Evolutionary conservation across 2,888 invertebrate species (phyloP).

Genomic region (Bembecia ichneumoniformis): DNA sequence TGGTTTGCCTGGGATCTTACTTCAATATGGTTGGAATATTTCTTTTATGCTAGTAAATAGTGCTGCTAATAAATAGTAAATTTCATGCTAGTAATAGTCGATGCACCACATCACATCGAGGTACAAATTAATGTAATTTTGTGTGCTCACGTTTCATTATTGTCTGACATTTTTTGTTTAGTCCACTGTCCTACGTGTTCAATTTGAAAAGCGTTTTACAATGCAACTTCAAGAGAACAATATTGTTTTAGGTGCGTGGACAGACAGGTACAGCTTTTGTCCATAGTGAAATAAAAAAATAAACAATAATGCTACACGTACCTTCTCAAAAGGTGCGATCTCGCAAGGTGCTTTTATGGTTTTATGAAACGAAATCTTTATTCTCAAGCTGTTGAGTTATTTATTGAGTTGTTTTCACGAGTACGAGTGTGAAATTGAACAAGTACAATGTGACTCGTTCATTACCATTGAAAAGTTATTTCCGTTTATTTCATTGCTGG

Average conservation of each 20-base stretch:
- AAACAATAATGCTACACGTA: slow-evolving; percentile 1
- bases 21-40: too few species aligned
- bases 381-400: slow-evolving; percentile 43
- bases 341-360: slow-evolving; percentile 51
- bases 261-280: slow-evolving; percentile 50
- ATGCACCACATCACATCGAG: slow-evolving; percentile 1
- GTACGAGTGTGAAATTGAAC: slow-evolving; percentile 16
- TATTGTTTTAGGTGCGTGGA: slow-evolving; percentile 45
- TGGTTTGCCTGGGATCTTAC: too few species aligned
- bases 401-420: slow-evolving; percentile 26
- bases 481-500: too few species aligned
- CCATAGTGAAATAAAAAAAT: neutral
- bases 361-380: slow-evolving; percentile 36
- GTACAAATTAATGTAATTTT: slow-evolving; percentile 40
- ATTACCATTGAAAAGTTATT: too few species aligned
- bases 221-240: slow-evolving; percentile 45
- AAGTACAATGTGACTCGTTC: neutral
- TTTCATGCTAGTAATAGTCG: too few species aligned
- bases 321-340: slow-evolving; percentile 31
- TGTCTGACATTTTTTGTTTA: neutral
- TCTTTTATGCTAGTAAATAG: too few species aligned
- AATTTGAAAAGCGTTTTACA: slow-evolving; percentile 48
- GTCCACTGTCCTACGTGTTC: slow-evolving; percentile 30
- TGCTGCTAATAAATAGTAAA: too few species aligned
- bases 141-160: slow-evolving; percentile 43